Conservation (phyloP, 2,888 invertebrate genomes). For the Dolichomitus sp. region DNA sequence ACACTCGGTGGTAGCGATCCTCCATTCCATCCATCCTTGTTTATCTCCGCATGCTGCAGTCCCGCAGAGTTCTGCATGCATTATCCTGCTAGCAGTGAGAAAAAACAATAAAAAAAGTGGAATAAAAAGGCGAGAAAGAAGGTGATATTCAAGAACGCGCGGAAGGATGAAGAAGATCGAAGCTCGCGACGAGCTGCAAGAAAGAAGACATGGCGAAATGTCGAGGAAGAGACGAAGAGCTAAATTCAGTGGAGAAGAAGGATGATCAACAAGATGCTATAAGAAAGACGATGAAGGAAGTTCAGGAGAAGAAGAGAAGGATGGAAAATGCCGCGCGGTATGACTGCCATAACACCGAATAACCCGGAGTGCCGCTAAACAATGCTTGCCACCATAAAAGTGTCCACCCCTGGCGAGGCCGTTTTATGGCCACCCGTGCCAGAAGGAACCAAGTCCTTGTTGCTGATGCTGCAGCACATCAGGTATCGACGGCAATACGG, state of each 20-base stretch:
- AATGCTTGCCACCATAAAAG: slow-evolving; percentile 82
- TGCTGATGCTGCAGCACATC: slow-evolving; percentile 41
- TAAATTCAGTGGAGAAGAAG: background rate
- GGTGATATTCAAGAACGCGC: slow-evolving; percentile 3
- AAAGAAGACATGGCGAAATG: background rate
- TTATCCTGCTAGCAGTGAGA: background rate
- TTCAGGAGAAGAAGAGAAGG: background rate
- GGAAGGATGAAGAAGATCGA: slow-evolving; percentile 19
- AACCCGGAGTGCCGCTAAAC: slow-evolving; percentile 72
- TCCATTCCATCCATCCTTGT: slow-evolving; percentile 58
- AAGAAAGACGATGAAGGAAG: slow-evolving; percentile 28
- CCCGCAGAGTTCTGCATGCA: slow-evolving; percentile 59
- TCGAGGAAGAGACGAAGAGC: background rate
- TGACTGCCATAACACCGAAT: slow-evolving; percentile 61
- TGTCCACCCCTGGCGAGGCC: slow-evolving; percentile 78
- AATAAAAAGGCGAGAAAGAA: slow-evolving; percentile 4
- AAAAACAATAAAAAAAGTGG: background rate
- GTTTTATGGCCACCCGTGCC: slow-evolving; percentile 77
- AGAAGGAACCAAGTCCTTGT: slow-evolving; percentile 65
- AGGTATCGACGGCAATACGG: slow-evolving; percentile 53
- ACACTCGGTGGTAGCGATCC: slow-evolving; percentile 44
- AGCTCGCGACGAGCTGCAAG: slow-evolving; percentile 5
- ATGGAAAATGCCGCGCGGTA: slow-evolving; percentile 15
- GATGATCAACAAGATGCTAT: background rate
- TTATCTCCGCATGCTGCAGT: slow-evolving; percentile 56